Conservation (phyloP, 2,888 invertebrate species). For the Eupithecia subumbrata region DNA sequence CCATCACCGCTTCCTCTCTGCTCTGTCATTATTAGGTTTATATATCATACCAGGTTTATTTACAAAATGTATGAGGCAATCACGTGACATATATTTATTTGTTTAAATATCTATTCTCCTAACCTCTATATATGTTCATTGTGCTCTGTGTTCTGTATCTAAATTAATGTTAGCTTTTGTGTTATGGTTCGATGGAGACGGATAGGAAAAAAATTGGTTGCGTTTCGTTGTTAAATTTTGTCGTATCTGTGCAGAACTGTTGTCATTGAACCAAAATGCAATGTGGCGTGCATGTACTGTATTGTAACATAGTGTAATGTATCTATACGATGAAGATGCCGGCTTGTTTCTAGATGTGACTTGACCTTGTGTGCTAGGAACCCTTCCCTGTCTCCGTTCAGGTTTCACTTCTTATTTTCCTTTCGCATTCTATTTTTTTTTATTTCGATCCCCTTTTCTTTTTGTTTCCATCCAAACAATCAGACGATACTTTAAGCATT, state of each 20-base stretch:
- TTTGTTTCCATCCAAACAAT: slow-evolving; percentile 43
- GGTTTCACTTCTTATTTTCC: slow-evolving; percentile 60
- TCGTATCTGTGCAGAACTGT: slow-evolving; percentile 53
- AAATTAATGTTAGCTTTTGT: slow-evolving; percentile 82
- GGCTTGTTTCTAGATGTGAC: slow-evolving; percentile 82
- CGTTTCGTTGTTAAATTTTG: slow-evolving; percentile 45
- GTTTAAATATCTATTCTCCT: slow-evolving; percentile 75
- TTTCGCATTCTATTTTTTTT: slow-evolving; percentile 52
- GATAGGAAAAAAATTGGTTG: slow-evolving; percentile 54
- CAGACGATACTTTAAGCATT: slow-evolving; percentile 37
- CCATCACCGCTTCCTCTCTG: slow-evolving; percentile 85
- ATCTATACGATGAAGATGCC: slow-evolving; percentile 63
- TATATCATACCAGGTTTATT: slow-evolving; percentile 81
- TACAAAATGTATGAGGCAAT: slow-evolving; percentile 82
- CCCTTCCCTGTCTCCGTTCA: slow-evolving; percentile 74
- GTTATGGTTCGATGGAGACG: slow-evolving; percentile 80
- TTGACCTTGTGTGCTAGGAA: slow-evolving; percentile 76
- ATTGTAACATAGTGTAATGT: slow-evolving; percentile 80
- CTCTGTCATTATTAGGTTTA: slow-evolving; percentile 84
- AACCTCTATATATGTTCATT: slow-evolving; percentile 81
- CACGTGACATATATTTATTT: slow-evolving; percentile 78
- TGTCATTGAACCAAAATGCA: slow-evolving; percentile 82
- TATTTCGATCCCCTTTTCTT: slow-evolving; percentile 50
- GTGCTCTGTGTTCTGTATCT: slow-evolving; percentile 82
- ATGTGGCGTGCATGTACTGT: slow-evolving; percentile 81